These are phyloP conservation scores for Neocrepidodera transversa DNA, from an alignment of 2,888 invertebrate genomes.

Conservation along the genomic window DNA sequence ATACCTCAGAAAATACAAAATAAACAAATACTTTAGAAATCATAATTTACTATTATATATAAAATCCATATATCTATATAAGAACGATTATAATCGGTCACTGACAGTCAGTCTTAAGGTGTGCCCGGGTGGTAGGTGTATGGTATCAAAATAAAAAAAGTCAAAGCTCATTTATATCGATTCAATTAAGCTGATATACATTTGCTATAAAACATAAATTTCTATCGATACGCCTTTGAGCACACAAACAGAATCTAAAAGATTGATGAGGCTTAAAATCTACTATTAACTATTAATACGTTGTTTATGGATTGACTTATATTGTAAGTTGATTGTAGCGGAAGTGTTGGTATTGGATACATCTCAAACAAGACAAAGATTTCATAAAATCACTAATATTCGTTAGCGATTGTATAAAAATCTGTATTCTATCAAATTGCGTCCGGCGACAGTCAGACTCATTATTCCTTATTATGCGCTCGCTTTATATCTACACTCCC, in stretches of 20 bases:
- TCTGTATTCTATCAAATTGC: too few species aligned
- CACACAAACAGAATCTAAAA: conserved; percentile 5
- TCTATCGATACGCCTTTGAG: conserved; percentile 12
- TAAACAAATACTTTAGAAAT: too few species aligned
- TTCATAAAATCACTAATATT: too few species aligned
- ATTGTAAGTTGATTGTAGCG: too few species aligned
- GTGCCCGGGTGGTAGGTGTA: conserved; percentile 11
- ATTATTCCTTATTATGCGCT: too few species aligned
- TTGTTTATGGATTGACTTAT: neutral
- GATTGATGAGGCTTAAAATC: conserved; percentile 8
- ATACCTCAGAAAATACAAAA: too few species aligned
- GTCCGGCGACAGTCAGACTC: too few species aligned
- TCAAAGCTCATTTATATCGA: conserved; percentile 15
- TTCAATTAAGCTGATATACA: conserved; percentile 16
- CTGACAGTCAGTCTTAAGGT: neutral
- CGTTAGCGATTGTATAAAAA: too few species aligned
- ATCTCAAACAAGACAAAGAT: too few species aligned
- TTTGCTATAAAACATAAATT: conserved; percentile 18
- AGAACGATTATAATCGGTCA: conserved; percentile 3
- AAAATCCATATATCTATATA: neutral
- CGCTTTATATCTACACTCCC: too few species aligned
- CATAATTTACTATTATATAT: too few species aligned
- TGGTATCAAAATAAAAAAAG: conserved; percentile 1
- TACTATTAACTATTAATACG: neutral
- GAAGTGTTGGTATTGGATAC: too few species aligned